Evolutionary conservation across 2,113 vertebrate species (phyloP).

Genomic region (Phocoena sinus): DNA sequence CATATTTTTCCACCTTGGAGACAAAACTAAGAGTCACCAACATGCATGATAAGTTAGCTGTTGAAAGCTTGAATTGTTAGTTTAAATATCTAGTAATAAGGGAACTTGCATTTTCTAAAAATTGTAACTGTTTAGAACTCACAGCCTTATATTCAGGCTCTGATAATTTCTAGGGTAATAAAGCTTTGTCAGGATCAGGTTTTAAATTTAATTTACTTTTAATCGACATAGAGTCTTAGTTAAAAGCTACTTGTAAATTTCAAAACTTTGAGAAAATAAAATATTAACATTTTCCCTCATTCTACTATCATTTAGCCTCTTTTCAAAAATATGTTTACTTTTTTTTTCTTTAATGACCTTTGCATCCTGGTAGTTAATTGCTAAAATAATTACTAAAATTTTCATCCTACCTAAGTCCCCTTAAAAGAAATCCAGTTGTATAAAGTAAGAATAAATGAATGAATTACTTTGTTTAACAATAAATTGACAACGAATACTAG

Average conservation of each 20-base stretch:
- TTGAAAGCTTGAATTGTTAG: not conserved
- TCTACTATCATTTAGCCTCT: not conserved
- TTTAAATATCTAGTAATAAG: not conserved
- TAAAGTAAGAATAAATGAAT: not conserved
- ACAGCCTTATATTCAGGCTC: not conserved
- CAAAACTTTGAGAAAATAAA: not conserved
- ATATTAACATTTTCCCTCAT: not conserved
- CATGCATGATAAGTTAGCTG: not conserved
- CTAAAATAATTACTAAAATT: not conserved
- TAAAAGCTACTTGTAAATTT: not conserved
- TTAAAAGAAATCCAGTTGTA: not conserved
- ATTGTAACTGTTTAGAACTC: not conserved
- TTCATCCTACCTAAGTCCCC: not conserved
- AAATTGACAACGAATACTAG: not conserved
- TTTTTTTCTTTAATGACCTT: not conserved
- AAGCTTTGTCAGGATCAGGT: not conserved
- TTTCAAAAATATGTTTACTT: not conserved
- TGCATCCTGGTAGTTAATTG: not conserved
- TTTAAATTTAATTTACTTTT: slow-evolving; percentile 37
- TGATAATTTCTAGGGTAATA: not conserved
- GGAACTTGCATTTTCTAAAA: not conserved
- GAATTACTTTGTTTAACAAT: not conserved
- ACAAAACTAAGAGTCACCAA: not conserved
- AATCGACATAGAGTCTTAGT: not conserved
- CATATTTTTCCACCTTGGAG: not conserved